phyloP scores from a whole-genome alignment of 2,888 invertebrate species.

The Aporophyla lueneburgensis region DNA sequence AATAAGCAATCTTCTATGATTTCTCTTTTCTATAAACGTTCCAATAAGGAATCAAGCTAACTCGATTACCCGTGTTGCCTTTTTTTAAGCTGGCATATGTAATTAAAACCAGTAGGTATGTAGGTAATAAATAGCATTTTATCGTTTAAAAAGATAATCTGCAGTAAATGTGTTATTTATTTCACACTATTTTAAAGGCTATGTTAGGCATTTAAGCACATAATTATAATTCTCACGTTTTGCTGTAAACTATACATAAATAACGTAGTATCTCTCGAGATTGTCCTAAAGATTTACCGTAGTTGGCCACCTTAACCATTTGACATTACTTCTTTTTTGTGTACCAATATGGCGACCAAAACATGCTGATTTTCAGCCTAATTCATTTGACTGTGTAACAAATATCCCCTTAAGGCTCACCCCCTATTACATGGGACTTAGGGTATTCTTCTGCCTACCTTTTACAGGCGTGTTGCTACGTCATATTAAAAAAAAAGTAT shows the following conservation, averaged over 20 bases:
- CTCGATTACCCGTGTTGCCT: background rate
- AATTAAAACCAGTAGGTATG: background rate
- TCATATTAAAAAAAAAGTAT: no score
- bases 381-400: background rate
- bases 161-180: no score
- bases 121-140: conserved; percentile 9
- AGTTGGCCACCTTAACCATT: conserved; percentile 9
- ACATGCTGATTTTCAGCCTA: background rate
- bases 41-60: background rate
- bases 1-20: conserved; percentile 45
- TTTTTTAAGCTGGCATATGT: background rate
- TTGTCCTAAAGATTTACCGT: background rate
- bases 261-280: background rate
- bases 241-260: background rate
- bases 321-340: background rate
- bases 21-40: conserved; percentile 48
- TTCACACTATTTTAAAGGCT: background rate
- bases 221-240: no score
- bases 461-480: no score
- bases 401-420: background rate
- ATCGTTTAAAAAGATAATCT: conserved; percentile 18
- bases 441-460: no score
- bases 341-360: background rate
- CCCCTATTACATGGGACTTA: background rate
- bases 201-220: background rate